Evolutionary conservation across 2,888 invertebrate genomes (phyloP), one percentile per base, ranked within the genome.

Genomic region (Amblyjoppa proteus): DNA sequence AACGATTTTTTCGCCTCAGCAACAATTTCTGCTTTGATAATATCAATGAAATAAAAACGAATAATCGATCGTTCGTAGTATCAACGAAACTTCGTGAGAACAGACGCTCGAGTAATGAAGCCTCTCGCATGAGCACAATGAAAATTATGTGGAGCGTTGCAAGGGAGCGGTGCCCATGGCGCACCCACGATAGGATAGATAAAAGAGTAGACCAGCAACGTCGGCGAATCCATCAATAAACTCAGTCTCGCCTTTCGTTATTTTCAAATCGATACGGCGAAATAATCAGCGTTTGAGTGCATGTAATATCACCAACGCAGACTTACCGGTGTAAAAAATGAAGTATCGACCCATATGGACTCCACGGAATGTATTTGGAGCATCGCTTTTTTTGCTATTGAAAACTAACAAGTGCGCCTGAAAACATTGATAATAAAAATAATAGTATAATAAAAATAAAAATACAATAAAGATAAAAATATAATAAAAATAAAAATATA

Each of bases 91-190:
- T 31, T 34, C 1, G 31, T 34, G 5, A 64, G 31, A 64, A 34
- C 16, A 31, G 34, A 31, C 28, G 2, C 1, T 64, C 28, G 34
- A 16, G 16, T 5, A 34, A 31, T 16, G 16, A 78, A 71, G 64
- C 34, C 71, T 79, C 70, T 73, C 51, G 53, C 87, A 81, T 82
- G 88, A 88, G 88, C 88, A 82, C 84, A 88, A 90, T 90, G 87
- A 88, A 91, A 89, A 87, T 86, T 82, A 90, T 88, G 49, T 90
- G 88, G 88, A 92, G 91, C 92, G 90, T 92, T 88, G 77, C 86
- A 89, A 88, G 87, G 88, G 20, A 20, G 87, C 91, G 82, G 90
- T 88, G 89, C 88, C 80, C 85, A 61, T 28, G 88, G 73, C 91
- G 66, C 91, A 88, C 91, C 90, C 88, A 89, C 53, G 61, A 89